phyloP scores from a whole-genome alignment of 2,797 vertebrate genomes.

The Sebastes alutus region DNA sequence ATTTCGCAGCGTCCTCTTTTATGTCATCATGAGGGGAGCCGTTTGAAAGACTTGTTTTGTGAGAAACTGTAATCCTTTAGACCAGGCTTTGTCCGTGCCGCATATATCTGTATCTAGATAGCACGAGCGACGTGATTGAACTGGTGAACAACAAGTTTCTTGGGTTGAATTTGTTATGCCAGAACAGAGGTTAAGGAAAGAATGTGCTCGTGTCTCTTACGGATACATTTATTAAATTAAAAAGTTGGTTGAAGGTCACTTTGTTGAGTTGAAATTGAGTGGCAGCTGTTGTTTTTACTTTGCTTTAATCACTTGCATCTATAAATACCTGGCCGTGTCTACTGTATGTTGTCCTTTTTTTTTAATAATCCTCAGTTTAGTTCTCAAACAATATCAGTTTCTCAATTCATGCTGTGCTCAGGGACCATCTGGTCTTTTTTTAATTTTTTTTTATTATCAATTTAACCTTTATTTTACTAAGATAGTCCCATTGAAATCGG shows the following conservation, averaged over 20 bases:
- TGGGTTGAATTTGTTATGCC: neutral
- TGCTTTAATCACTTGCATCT: neutral
- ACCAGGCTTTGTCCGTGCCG: neutral
- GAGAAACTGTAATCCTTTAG: constrained; percentile 41
- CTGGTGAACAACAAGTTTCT: neutral
- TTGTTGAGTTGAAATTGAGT: neutral
- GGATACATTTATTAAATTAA: neutral
- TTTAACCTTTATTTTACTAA: neutral
- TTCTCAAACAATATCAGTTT: neutral
- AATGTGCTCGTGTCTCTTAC: neutral
- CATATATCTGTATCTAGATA: neutral
- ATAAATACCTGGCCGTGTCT: neutral
- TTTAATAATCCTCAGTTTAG: neutral
- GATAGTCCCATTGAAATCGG: neutral
- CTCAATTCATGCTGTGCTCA: neutral
- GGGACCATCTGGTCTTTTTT: neutral
- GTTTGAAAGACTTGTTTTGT: constrained; percentile 37
- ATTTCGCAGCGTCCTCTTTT: constrained; percentile 57
- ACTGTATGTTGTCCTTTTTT: neutral
- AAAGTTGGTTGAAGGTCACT: neutral
- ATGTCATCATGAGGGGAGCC: constrained; percentile 25
- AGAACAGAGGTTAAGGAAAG: neutral
- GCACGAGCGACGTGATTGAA: neutral
- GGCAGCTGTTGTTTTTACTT: neutral
- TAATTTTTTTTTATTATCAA: neutral